Evolutionary conservation across 2,888 invertebrate species (phyloP).

Genomic region (Hermaeophaga mercurialis): DNA sequence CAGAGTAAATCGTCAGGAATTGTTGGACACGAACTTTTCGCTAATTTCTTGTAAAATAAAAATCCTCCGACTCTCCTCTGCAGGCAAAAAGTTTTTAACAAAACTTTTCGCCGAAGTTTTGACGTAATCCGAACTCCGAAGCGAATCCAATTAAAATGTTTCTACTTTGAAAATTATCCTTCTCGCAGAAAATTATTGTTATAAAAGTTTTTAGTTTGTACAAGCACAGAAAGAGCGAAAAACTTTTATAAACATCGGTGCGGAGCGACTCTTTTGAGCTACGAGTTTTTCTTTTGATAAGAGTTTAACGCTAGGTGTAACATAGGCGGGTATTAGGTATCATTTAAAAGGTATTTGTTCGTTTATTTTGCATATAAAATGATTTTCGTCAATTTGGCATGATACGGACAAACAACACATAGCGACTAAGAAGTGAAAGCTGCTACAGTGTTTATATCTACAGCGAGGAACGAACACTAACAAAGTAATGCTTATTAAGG

Average conservation of each 20-base stretch:
- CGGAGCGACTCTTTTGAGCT: conserved; percentile 25
- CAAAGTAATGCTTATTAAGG: no score
- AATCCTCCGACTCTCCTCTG: conserved; percentile 6
- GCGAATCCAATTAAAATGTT: conserved; percentile 46
- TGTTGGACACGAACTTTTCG: background rate
- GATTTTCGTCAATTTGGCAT: no score
- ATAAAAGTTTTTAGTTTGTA: conserved; percentile 41
- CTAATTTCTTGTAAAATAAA: conserved; percentile 7
- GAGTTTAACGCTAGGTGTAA: conserved; percentile 1
- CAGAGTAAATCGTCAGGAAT: no score
- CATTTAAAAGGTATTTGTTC: no score
- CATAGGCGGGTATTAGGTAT: conserved; percentile 4
- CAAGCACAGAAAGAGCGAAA: conserved; percentile 25
- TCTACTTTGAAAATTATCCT: conserved; percentile 43
- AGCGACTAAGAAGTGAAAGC: no score
- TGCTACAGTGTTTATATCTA: no score
- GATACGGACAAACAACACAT: no score
- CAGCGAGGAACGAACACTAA: no score
- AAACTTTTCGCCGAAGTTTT: conserved; percentile 28
- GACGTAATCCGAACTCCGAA: conserved; percentile 36
- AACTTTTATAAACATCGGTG: conserved; percentile 31
- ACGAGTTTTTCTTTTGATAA: conserved; percentile 24
- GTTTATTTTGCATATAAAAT: no score
- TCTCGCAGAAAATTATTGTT: conserved; percentile 44
- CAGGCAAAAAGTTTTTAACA: conserved; percentile 23